Conservation (phyloP, 2,888 invertebrate genomes). For the Hyles lineata region DNA sequence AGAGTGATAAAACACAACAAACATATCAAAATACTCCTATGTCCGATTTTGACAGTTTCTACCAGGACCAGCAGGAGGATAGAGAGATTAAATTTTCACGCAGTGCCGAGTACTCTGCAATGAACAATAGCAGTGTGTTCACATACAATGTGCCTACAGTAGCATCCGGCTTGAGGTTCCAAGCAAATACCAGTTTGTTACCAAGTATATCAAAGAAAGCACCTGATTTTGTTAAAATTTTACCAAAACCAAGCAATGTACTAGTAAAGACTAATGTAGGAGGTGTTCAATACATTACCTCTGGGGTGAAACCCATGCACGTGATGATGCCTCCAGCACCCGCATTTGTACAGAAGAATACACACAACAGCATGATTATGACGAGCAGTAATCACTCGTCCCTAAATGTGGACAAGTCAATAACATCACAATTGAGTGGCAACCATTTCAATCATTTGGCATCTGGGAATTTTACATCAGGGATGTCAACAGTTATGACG, state of each 20-base stretch:
- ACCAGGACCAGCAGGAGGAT: constrained; percentile 71
- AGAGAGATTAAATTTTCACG: constrained; percentile 77
- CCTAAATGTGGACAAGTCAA: constrained; percentile 62
- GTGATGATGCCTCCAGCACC: constrained; percentile 69
- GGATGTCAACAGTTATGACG: constrained; percentile 73
- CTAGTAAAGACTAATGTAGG: constrained; percentile 71
- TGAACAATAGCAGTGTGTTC: constrained; percentile 61
- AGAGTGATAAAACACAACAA: constrained; percentile 68
- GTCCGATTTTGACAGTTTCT: constrained; percentile 69
- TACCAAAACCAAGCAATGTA: constrained; percentile 73
- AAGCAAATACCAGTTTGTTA: constrained; percentile 49
- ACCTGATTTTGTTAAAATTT: constrained; percentile 65
- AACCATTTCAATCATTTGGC: constrained; percentile 69
- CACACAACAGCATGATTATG: constrained; percentile 76
- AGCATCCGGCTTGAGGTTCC: constrained; percentile 57
- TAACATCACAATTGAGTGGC: constrained; percentile 55
- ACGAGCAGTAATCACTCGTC: constrained; percentile 62
- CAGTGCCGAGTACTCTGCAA: constrained; percentile 71
- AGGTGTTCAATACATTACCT: constrained; percentile 68
- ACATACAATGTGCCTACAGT: constrained; percentile 61
- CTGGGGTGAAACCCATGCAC: constrained; percentile 69
- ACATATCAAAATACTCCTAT: constrained; percentile 57
- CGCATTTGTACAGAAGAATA: constrained; percentile 76
- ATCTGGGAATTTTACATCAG: constrained; percentile 65
- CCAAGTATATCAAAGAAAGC: constrained; percentile 56